Conservation (phyloP, 2,113 vertebrate genomes). For the Chaetodon auriga region DNA sequence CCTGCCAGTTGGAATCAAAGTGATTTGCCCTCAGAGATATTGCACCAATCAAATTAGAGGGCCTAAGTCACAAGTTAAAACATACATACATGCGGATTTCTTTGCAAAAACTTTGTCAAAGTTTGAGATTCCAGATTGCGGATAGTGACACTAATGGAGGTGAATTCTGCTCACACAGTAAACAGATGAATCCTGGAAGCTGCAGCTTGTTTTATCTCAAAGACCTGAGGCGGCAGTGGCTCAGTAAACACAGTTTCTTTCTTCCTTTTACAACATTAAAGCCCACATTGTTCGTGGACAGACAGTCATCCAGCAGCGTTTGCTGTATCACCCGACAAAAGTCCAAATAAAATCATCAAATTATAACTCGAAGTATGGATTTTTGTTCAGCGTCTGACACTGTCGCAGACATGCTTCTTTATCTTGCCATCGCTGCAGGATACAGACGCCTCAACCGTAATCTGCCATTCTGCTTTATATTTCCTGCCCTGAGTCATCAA, state of each 20-base stretch:
- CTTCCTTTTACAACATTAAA: not conserved
- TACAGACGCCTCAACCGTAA: not conserved
- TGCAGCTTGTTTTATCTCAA: not conserved
- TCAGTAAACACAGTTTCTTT: not conserved
- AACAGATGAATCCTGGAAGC: not conserved
- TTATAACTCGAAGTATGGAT: not conserved
- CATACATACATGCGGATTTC: not conserved
- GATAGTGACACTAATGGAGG: conserved; percentile 1
- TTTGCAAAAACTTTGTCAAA: not conserved
- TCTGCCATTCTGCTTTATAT: conserved; percentile 8
- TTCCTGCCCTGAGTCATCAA: conserved; percentile 14
- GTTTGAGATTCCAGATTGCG: not conserved
- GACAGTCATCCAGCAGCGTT: not conserved
- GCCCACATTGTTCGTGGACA: not conserved
- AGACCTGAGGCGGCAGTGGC: not conserved
- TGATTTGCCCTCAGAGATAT: too few species aligned
- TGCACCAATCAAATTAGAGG: not conserved
- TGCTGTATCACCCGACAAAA: not conserved
- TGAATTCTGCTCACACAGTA: not conserved
- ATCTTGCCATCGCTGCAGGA: not conserved
- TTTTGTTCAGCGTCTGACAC: not conserved
- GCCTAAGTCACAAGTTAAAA: too few species aligned
- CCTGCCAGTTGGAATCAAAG: too few species aligned
- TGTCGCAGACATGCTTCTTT: conserved; percentile 8
- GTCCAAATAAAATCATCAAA: not conserved